These are phyloP conservation scores for Manis pentadactyla DNA, from an alignment of 2,797 vertebrate genomes.

Conservation along the genomic window DNA sequence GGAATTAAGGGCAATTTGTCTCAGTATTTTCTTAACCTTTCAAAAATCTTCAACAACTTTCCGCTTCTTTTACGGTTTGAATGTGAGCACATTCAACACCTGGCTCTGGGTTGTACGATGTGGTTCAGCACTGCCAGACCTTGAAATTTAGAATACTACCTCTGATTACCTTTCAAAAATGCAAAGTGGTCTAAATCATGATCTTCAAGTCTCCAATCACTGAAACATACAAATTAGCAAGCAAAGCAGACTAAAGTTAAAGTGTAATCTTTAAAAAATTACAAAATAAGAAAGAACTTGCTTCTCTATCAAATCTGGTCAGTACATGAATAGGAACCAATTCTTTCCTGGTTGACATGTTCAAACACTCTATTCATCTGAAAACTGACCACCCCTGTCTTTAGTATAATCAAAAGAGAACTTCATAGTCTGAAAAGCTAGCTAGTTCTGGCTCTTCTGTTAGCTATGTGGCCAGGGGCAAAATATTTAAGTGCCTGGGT, in stretches of 20 bases:
- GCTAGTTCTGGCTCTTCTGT: not conserved
- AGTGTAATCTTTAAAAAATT: not conserved
- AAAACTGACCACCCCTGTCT: not conserved
- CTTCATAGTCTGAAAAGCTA: not conserved
- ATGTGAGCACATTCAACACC: no score
- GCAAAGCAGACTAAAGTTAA: not conserved
- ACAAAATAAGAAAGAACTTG: not conserved
- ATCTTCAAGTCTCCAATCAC: not conserved
- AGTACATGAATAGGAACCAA: no score
- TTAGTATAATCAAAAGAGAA: not conserved
- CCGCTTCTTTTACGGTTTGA: not conserved
- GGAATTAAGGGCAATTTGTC: not conserved
- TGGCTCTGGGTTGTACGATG: not conserved
- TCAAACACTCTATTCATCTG: not conserved
- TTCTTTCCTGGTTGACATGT: not conserved
- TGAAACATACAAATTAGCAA: not conserved
- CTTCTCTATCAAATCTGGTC: not conserved
- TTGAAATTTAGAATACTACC: not conserved
- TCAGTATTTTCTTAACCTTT: not conserved
- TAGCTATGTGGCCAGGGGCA: not conserved
- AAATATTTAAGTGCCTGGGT: not conserved
- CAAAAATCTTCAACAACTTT: not conserved
- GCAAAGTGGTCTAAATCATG: not conserved
- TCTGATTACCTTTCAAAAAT: not conserved
- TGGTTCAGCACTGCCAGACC: no score